Conservation (phyloP, 2,113 vertebrate species). For the Erythrocercus mccallii region DNA sequence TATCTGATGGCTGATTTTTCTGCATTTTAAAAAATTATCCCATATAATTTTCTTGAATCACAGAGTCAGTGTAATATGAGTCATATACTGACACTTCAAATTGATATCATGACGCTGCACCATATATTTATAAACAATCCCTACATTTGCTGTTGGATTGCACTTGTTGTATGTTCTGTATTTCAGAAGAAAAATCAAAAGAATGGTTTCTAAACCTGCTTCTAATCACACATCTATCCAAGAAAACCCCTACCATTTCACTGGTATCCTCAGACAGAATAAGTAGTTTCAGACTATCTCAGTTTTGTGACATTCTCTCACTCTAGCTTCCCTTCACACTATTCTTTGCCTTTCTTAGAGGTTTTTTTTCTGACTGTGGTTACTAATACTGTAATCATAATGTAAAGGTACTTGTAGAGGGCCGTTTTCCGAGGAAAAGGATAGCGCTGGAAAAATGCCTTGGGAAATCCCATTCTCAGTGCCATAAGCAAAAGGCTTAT, state of each 20-base stretch:
- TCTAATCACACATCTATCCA: not conserved
- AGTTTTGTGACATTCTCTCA: not conserved
- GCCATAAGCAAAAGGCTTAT: no score
- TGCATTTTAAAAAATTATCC: not conserved
- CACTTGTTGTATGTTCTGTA: not conserved
- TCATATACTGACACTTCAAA: not conserved
- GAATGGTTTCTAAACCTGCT: not conserved
- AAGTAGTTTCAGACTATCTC: not conserved
- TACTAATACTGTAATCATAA: not conserved
- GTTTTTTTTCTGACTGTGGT: not conserved
- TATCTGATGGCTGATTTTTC: not conserved
- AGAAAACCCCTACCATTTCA: not conserved
- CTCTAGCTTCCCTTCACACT: not conserved
- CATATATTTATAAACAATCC: not conserved
- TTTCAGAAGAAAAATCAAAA: not conserved
- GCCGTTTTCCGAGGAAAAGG: no score
- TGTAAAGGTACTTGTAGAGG: not conserved
- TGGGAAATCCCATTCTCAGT: no score
- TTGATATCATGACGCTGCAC: not conserved
- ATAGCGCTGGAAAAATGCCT: no score
- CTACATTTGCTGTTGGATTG: rapidly evolving
- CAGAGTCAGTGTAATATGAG: not conserved
- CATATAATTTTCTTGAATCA: not conserved
- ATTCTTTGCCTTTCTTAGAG: not conserved
- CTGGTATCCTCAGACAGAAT: not conserved